A percentile compares a stretch with the other conserved stretches of the same genome.
Conservation (phyloP, 1,140 invertebrate genomes). For the Argopecten irradians region DNA sequence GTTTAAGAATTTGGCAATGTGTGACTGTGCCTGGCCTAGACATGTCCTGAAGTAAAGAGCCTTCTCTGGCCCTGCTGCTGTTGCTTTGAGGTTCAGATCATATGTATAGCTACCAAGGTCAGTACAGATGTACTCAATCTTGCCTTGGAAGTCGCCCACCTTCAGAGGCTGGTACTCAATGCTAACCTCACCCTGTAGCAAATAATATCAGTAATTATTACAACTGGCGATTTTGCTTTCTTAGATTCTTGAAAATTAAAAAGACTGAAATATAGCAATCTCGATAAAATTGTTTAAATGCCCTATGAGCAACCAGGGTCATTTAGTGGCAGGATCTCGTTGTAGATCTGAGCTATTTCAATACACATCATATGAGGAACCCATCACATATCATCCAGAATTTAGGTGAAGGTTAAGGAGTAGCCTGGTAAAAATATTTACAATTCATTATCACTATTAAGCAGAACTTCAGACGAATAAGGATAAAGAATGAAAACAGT, state of each 20-base stretch:
- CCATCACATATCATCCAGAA: too few relatives aligned
- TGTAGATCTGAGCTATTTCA: too few relatives aligned
- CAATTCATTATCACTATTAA: too few relatives aligned
- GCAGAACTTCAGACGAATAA: too few relatives aligned
- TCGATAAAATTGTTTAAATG: too few relatives aligned
- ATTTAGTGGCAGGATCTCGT: too few relatives aligned
- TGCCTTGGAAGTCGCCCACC: constrained; percentile 70
- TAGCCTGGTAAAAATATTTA: too few relatives aligned
- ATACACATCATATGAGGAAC: too few relatives aligned
- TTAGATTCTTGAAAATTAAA: neutral
- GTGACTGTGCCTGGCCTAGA: constrained; percentile 71
- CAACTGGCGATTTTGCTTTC: neutral
- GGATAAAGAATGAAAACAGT: too few relatives aligned
- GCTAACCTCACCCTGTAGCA: constrained; percentile 70
- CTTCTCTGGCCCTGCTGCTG: constrained; percentile 72
- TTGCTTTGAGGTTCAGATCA: constrained; percentile 74
- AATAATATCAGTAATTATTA: constrained; percentile 29
- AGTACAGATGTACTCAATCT: constrained; percentile 71
- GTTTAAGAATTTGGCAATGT: constrained; percentile 75
- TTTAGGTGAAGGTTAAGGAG: too few relatives aligned
- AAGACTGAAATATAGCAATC: too few relatives aligned
- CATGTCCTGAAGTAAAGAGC: constrained; percentile 73
- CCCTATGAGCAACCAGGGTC: too few relatives aligned
- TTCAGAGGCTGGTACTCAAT: constrained; percentile 76
- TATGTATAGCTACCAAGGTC: constrained; percentile 76